Conservation (phyloP, 2,888 invertebrate species). For the Mythimna ferrago region DNA sequence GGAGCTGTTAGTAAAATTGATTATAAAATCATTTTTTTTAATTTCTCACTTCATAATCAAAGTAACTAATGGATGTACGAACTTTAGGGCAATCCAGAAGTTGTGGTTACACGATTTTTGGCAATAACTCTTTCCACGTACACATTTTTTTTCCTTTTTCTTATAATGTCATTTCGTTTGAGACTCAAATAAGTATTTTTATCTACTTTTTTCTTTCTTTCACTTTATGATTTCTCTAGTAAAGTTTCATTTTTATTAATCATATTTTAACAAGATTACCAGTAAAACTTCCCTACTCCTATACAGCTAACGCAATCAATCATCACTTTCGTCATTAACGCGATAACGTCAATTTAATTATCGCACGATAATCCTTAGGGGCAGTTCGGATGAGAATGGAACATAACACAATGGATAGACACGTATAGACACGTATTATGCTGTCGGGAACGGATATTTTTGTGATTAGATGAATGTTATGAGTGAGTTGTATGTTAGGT, state of each 20-base stretch:
- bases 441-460: constrained; percentile 48
- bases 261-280: constrained; percentile 35
- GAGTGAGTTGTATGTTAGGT: no score
- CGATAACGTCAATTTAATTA: constrained; percentile 62
- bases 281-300: constrained; percentile 25
- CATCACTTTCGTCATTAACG: constrained; percentile 64
- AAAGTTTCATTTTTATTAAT: constrained; percentile 17
- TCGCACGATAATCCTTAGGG: constrained; percentile 56
- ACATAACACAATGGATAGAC: constrained; percentile 39
- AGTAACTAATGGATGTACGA: no score
- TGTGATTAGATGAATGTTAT: constrained; percentile 24
- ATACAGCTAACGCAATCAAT: constrained; percentile 58
- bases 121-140: no score
- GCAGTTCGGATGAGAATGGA: constrained; percentile 51
- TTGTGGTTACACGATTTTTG: no score
- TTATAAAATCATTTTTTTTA: no score
- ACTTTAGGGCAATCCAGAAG: no score
- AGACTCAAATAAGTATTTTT: not conserved
- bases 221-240: not conserved
- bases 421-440: constrained; percentile 47
- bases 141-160: no score
- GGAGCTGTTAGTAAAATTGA: no score
- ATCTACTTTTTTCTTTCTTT: not conserved
- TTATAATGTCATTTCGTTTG: no score
- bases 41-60: no score